phyloP scores from a whole-genome alignment of 1,140 invertebrate genomes.

The Temnothorax curvispinosus region DNA sequence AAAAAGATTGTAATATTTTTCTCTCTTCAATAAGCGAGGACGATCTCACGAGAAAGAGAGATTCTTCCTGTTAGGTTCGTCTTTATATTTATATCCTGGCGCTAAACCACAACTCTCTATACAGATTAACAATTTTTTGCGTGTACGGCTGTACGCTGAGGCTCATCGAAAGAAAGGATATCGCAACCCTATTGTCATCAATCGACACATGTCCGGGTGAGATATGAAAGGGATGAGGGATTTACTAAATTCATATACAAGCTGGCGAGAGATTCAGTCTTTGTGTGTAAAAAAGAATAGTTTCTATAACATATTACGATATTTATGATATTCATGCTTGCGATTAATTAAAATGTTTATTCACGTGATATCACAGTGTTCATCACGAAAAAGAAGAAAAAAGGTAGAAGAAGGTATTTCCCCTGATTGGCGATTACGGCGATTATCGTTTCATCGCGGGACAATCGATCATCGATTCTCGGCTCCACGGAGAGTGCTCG shows the following conservation, averaged over 20 bases:
- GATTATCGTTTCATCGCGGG: background rate
- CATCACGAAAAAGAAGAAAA: constrained; percentile 76
- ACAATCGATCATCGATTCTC: background rate
- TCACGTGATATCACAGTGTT: constrained; percentile 86
- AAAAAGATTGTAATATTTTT: background rate
- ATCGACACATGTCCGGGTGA: constrained; percentile 34
- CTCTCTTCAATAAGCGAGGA: background rate
- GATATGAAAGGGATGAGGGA: background rate
- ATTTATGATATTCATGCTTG: constrained; percentile 83
- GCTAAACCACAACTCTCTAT: background rate
- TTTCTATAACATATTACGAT: constrained; percentile 82
- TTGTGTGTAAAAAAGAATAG: constrained; percentile 75
- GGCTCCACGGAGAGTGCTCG: background rate
- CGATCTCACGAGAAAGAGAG: background rate
- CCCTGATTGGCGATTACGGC: constrained; percentile 17
- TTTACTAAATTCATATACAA: constrained; percentile 82
- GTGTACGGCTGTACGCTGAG: background rate
- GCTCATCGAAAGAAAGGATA: background rate
- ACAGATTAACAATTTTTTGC: too few relatives aligned
- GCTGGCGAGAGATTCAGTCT: constrained; percentile 85
- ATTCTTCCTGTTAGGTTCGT: background rate
- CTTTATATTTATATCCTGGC: background rate
- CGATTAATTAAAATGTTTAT: constrained; percentile 82
- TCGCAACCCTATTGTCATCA: background rate
- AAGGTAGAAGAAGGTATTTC: constrained; percentile 15